Evolutionary conservation across 2,888 invertebrate genomes (phyloP), one percentile per base, ranked within the genome.

Genomic region (Tillus elongatus): DNA sequence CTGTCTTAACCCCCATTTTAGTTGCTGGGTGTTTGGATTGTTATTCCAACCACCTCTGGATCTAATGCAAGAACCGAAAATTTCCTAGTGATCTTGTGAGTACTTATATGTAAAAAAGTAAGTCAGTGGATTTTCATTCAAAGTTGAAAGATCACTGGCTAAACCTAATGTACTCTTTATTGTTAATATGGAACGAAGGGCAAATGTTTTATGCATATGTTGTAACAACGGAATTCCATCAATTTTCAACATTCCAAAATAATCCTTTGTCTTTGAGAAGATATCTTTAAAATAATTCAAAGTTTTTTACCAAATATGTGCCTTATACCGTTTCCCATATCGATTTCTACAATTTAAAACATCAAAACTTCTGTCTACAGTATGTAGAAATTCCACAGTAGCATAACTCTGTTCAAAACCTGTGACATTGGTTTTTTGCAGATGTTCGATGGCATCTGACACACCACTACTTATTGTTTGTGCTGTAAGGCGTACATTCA

Each of bases 281-380:
- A 36, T 40, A 13, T 39, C 35, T 32, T 37, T 9, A 26, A 38
- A 44, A 39, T 46, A 45, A 13, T 37, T 2, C 9, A 40, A 27
- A 30, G 35, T 41, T 4, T 36, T 35, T 32, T 29, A 24, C 29
- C 37, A 33, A 14, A 44, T 40, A 10, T 47, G 49, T 28, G 45
- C 41, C 24, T 49, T 49, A 31, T 31, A 51, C 1, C 48, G 42
- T 24, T 39, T 46, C 15, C 42, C 46, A 45, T 39, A 49, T 13
- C 44, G 42, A 40, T 33, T 44, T 39, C 49, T 39, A 19, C 27
- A 39, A 36, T 52, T 50, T 27, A 49, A 19, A 14, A 45, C 30
- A 39, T 48, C 47, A 43, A 46, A 51, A 15, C 44, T 34, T 37
- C 30, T 43, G 34, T 46, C 48, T n/a, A 45, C 26, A 8, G 13